A percentile compares a stretch with the other conserved stretches of the same genome.
Evolutionary conservation across 2,113 vertebrate species (phyloP).

Genomic region (Cryptomyrus ogoouensis): DNA sequence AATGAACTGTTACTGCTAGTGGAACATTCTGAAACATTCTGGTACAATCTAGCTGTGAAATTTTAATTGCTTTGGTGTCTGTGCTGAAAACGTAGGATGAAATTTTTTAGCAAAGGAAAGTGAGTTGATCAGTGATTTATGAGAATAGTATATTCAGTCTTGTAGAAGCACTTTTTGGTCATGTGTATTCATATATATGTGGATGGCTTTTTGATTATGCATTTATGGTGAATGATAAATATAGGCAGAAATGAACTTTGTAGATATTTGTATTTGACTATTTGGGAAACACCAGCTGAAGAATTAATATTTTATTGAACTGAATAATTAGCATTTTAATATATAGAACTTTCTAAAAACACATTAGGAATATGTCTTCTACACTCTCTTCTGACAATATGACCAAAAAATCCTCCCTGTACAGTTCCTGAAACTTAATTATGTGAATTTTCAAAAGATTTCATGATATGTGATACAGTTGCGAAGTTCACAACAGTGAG

Average conservation of each 20-base stretch:
- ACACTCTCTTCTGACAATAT: not conserved
- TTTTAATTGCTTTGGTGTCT: not conserved
- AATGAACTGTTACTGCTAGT: not conserved
- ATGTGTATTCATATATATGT: not conserved
- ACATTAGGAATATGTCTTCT: not conserved
- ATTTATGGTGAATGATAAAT: not conserved
- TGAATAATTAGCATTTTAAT: not conserved
- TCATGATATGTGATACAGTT: not conserved
- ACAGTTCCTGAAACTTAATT: not conserved
- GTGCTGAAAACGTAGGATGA: not conserved
- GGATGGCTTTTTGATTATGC: not conserved
- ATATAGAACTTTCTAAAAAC: not conserved
- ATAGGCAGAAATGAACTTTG: not conserved
- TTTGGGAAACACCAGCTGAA: not conserved
- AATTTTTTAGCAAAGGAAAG: not conserved
- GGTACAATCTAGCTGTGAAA: not conserved
- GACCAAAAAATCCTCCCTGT: not conserved
- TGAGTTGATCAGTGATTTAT: not conserved
- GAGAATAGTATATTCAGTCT: not conserved
- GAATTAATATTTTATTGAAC: not conserved
- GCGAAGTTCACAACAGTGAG: not conserved
- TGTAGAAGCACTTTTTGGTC: not conserved
- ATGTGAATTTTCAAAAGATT: not conserved
- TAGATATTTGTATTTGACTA: not conserved
- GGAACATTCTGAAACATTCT: not conserved